These are phyloP conservation scores for Deroptyus accipitrinus DNA, from an alignment of 2,113 vertebrate genomes.

Conservation along the genomic window DNA sequence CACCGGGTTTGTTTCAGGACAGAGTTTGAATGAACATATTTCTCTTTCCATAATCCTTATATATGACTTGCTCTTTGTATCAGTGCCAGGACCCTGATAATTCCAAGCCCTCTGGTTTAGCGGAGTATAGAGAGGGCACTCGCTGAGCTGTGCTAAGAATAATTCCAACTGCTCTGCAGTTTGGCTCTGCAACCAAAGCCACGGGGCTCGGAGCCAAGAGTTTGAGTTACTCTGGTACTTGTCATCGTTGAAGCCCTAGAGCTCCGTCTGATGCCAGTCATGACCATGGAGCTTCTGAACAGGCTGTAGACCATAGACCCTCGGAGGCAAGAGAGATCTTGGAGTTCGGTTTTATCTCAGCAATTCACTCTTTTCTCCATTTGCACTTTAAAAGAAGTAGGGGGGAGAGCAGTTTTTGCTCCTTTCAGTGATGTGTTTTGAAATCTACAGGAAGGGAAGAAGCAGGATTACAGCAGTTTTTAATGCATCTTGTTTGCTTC, in stretches of 20 bases:
- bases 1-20: background rate
- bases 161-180: constrained; percentile 62
- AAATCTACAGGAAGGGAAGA: background rate
- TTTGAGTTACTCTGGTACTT: constrained; percentile 52
- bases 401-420: background rate
- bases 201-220: constrained; percentile 39
- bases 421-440: background rate
- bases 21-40: background rate
- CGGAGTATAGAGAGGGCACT: constrained; percentile 43
- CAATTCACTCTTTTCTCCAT: background rate
- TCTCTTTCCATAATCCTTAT: background rate
- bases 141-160: constrained; percentile 60
- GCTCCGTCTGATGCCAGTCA: constrained; percentile 57
- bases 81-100: constrained; percentile 31
- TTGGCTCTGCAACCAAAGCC: constrained; percentile 63
- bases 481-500: background rate
- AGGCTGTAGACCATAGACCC: background rate
- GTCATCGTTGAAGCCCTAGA: constrained; percentile 56
- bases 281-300: background rate
- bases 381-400: background rate
- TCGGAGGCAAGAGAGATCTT: background rate
- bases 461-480: background rate
- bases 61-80: background rate
- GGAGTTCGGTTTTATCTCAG: background rate
- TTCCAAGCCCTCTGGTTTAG: constrained; percentile 37